A percentile compares a stretch with the other conserved stretches of the same genome.
Evolutionary conservation across 2,888 invertebrate genomes (phyloP).

Genomic region (Eupithecia dodoneata): DNA sequence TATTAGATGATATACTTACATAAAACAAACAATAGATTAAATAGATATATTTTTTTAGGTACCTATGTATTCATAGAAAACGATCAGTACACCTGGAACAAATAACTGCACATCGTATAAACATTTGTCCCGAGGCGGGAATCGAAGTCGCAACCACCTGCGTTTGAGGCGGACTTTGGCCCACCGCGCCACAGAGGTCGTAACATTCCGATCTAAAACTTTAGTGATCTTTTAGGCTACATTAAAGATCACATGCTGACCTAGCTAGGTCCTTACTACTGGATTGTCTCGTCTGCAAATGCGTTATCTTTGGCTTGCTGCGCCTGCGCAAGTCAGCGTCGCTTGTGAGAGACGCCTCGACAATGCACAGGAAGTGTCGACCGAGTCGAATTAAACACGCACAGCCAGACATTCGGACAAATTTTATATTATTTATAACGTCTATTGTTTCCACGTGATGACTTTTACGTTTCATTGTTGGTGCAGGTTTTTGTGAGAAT

Average conservation of each 20-base stretch:
- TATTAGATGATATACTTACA: too few species aligned
- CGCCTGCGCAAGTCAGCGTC: conserved; percentile 64
- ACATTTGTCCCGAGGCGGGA: too few species aligned
- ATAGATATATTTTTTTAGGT: too few species aligned
- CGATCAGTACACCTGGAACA: too few species aligned
- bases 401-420: conserved; percentile 64
- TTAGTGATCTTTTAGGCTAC: neutral
- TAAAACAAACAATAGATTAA: too few species aligned
- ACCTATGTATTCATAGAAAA: too few species aligned
- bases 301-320: conserved; percentile 49
- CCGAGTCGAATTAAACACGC: conserved; percentile 74
- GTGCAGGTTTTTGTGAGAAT: conserved; percentile 29
- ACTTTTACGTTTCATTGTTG: conserved; percentile 40
- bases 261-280: neutral
- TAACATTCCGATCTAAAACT: neutral
- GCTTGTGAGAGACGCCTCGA: conserved; percentile 68
- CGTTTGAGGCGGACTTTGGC: too few species aligned
- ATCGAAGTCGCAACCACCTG: too few species aligned
- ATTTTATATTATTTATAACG: conserved; percentile 72
- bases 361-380: conserved; percentile 82
- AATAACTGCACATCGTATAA: too few species aligned
- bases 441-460: conserved; percentile 46
- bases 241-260: neutral
- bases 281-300: conserved; percentile 49
- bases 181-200: too few species aligned